phyloP scores from a whole-genome alignment of 2,113 vertebrate species.

The Protomyctophum bolini region DNA sequence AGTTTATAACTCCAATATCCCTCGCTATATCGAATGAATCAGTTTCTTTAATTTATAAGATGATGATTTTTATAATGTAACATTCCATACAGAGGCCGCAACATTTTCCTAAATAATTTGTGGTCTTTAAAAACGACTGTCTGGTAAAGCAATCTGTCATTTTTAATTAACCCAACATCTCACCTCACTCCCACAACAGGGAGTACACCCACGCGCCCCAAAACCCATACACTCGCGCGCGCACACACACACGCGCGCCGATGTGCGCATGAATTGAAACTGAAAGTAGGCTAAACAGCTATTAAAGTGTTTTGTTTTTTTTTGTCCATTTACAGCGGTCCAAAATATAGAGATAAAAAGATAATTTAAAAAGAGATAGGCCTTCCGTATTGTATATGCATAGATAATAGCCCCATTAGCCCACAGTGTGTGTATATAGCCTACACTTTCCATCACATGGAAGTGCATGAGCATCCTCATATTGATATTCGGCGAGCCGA shows the following conservation, averaged over 20 bases:
- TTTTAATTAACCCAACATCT: constrained; percentile 60
- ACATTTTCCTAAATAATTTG: constrained; percentile 39
- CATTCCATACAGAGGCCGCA: constrained; percentile 6
- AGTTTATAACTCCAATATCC: constrained; percentile 16
- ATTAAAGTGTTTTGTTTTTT: constrained; percentile 48
- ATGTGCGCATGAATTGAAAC: neutral
- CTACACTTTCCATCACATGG: too few species aligned
- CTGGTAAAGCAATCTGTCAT: constrained; percentile 56
- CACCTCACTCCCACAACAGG: constrained; percentile 61
- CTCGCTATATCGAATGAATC: constrained; percentile 22
- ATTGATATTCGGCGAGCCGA: too few species aligned
- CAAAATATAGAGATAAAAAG: neutral
- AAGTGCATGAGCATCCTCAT: too few species aligned
- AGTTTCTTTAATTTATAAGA: neutral
- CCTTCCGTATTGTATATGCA: too few species aligned
- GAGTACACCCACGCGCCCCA: constrained; percentile 19
- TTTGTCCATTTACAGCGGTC: constrained; percentile 16
- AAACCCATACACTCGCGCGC: constrained; percentile 19
- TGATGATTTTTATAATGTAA: too few species aligned
- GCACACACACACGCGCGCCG: constrained; percentile 40
- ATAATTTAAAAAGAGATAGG: too few species aligned
- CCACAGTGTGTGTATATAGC: too few species aligned
- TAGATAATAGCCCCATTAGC: too few species aligned
- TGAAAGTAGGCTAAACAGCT: constrained; percentile 41
- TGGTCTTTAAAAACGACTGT: constrained; percentile 22